phyloP scores from a whole-genome alignment of 2,797 vertebrate genomes.

The Girardinus metallicus region DNA sequence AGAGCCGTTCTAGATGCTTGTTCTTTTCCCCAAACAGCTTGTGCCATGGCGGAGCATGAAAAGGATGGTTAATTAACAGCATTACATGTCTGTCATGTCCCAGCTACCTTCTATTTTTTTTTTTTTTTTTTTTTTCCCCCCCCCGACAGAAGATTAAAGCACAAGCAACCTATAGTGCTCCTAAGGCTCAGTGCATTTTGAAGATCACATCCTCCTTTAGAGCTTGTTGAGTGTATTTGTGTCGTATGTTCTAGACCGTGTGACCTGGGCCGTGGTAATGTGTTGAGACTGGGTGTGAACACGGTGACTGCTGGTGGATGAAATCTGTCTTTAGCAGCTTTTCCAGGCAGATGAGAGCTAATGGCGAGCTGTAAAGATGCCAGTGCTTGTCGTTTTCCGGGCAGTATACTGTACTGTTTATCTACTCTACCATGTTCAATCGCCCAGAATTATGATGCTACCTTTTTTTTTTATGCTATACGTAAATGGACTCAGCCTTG shows the following conservation, averaged over 20 bases:
- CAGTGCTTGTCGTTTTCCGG: constrained; percentile 48
- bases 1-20: constrained; percentile 41
- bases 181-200: neutral
- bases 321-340: constrained; percentile 50
- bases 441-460: constrained; percentile 34
- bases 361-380: constrained; percentile 34
- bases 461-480: constrained; percentile 34
- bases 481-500: neutral
- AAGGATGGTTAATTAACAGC: constrained; percentile 64
- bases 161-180: neutral
- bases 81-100: constrained; percentile 51
- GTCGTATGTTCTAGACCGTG: neutral
- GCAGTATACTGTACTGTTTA: constrained; percentile 53
- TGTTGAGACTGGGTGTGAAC: constrained; percentile 19
- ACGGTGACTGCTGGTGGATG: constrained; percentile 38
- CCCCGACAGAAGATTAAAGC: constrained; percentile 35
- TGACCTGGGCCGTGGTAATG: neutral
- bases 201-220: neutral
- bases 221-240: neutral
- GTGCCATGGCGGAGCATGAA: constrained; percentile 37
- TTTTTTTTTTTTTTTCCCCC: constrained; percentile 14
- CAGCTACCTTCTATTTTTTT: constrained; percentile 33
- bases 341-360: constrained; percentile 40
- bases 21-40: constrained; percentile 47
- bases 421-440: constrained; percentile 38